phyloP scores from a whole-genome alignment of 2,888 invertebrate genomes.

The Euproctis similis region DNA sequence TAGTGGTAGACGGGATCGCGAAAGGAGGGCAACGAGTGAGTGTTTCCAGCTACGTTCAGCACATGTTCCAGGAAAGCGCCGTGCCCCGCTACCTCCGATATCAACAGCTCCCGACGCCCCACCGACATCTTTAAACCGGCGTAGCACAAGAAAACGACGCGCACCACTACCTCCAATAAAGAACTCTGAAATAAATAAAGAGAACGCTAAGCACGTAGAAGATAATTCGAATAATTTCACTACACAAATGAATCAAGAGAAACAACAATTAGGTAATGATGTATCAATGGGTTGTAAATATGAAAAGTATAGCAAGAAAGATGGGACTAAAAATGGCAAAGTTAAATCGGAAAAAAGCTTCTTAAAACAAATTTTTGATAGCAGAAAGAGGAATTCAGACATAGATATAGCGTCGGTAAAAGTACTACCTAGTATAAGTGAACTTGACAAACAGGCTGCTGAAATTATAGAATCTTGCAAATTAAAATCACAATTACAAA shows the following conservation, averaged over 20 bases:
- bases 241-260: slow-evolving; percentile 32
- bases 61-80: slow-evolving; percentile 85
- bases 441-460: slow-evolving; percentile 85
- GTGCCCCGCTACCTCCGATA: slow-evolving; percentile 82
- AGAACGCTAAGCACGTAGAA: slow-evolving; percentile 17
- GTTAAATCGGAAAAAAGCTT: slow-evolving; percentile 70
- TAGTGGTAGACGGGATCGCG: slow-evolving; percentile 37
- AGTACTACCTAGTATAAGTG: slow-evolving; percentile 84
- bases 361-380: slow-evolving; percentile 68
- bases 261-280: slow-evolving; percentile 13
- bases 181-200: slow-evolving; percentile 24
- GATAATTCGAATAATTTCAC: slow-evolving; percentile 7
- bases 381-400: slow-evolving; percentile 53
- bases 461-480: slow-evolving; percentile 79
- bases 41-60: slow-evolving; percentile 76
- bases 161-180: slow-evolving; percentile 74
- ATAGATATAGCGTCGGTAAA: slow-evolving; percentile 59
- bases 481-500: slow-evolving; percentile 27
- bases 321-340: slow-evolving; percentile 41
- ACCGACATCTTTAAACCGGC: slow-evolving; percentile 36
- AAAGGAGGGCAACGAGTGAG: slow-evolving; percentile 78
- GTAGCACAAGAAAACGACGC: slow-evolving; percentile 58
- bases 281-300: slow-evolving; percentile 31
- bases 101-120: slow-evolving; percentile 37
- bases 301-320: slow-evolving; percentile 46